Evolutionary conservation across 2,888 invertebrate genomes (phyloP).

Genomic region (Apotomis betuletana): DNA sequence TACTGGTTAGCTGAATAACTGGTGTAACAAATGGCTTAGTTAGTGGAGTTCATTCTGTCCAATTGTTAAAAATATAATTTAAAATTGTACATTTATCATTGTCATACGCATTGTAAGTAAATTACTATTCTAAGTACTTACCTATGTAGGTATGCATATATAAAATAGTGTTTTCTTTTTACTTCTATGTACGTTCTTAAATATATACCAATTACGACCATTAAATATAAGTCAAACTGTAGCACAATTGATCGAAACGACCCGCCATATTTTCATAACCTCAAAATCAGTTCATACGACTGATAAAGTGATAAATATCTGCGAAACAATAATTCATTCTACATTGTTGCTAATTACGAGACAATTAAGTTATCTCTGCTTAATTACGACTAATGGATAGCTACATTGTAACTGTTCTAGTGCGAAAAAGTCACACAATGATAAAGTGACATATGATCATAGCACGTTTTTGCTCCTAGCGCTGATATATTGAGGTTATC

Average conservation of each 20-base stretch:
- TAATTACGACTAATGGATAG: slow-evolving; percentile 79
- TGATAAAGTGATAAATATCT: slow-evolving; percentile 8
- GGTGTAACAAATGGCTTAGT: slow-evolving; percentile 32
- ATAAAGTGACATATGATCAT: neutral
- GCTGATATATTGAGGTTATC: slow-evolving; percentile 38
- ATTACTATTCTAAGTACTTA: too few species aligned
- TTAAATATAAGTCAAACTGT: neutral
- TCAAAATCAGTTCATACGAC: slow-evolving; percentile 28
- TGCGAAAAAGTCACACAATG: neutral
- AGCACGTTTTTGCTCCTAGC: neutral
- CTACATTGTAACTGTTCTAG: slow-evolving; percentile 60
- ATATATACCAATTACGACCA: too few species aligned
- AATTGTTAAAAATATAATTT: slow-evolving; percentile 29
- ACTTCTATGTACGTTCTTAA: too few species aligned
- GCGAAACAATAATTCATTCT: slow-evolving; percentile 33
- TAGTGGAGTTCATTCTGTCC: slow-evolving; percentile 29
- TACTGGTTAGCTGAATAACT: slow-evolving; percentile 38
- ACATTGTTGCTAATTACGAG: slow-evolving; percentile 54
- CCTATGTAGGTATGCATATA: too few species aligned
- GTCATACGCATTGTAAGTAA: neutral
- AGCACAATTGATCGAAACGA: neutral
- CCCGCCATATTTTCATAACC: slow-evolving; percentile 28
- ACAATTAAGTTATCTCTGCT: slow-evolving; percentile 70
- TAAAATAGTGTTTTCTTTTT: too few species aligned
- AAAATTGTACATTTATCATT: slow-evolving; percentile 16